Evolutionary conservation across 2,888 invertebrate genomes (phyloP).

Genomic region (Oasisia sp.): DNA sequence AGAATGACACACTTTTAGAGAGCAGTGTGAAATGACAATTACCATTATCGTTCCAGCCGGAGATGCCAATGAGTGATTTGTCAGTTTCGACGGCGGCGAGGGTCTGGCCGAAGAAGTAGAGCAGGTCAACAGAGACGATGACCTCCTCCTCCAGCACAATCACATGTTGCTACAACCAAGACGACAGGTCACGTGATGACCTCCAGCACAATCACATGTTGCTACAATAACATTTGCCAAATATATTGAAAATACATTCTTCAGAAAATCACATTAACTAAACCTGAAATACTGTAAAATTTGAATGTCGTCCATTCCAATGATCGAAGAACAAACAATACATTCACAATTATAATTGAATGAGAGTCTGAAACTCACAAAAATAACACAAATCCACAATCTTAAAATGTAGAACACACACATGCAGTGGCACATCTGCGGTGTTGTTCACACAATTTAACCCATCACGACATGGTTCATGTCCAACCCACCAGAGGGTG

Average conservation of each 20-base stretch:
- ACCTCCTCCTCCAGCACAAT: slow-evolving; percentile 69
- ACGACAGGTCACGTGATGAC: slow-evolving; percentile 39
- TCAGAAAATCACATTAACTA: too few relatives aligned
- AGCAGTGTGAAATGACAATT: slow-evolving; percentile 18
- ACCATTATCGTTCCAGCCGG: slow-evolving; percentile 68
- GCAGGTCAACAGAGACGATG: slow-evolving; percentile 52
- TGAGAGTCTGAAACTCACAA: too few relatives aligned
- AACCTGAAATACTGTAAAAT: too few relatives aligned
- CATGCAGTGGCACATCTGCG: too few relatives aligned
- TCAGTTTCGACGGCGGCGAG: slow-evolving; percentile 64
- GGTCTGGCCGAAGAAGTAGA: slow-evolving; percentile 65
- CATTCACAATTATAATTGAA: too few relatives aligned
- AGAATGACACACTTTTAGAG: neutral
- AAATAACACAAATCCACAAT: too few relatives aligned
- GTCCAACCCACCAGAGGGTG: neutral
- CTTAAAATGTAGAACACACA: too few relatives aligned
- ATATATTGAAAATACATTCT: too few relatives aligned
- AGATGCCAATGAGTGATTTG: slow-evolving; percentile 62
- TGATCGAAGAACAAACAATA: too few relatives aligned
- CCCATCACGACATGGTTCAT: neutral
- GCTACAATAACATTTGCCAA: too few relatives aligned
- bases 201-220: slow-evolving; percentile 67
- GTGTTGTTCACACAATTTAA: too few relatives aligned
- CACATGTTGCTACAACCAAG: slow-evolving; percentile 61
- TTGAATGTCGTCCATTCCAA: too few relatives aligned